Evolutionary conservation across 2,888 invertebrate genomes (phyloP), one percentile per base, ranked within the genome.

Genomic region (Tholera decimalis): DNA sequence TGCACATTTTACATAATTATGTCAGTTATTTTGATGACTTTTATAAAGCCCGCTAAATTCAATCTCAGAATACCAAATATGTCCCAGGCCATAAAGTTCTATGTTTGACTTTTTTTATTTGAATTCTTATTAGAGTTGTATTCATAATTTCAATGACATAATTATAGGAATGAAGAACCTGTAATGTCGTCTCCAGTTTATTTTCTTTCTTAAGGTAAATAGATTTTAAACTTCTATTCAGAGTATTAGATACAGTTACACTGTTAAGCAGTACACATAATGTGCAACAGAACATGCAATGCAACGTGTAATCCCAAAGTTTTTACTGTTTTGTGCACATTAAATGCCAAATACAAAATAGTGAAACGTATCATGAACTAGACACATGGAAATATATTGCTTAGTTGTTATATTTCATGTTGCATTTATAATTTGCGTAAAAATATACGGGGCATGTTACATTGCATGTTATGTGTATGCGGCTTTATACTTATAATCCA

Each of bases 191-290:
- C 55, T 72, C 65, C 73, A 56, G 78, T 54, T 33, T 49, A 65
- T 55, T 56, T 53, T 39, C 35, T 37, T 33, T 35, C 51, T 24
- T 33, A 47, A 11, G n/a, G 13, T 54, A 62, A 41, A 69, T 72
- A 81, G 60, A 65, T 37, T 55, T 61, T 46, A 33, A 57, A 30
- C 62, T 67, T 57, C 20, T 41, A 73, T 64, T 70, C 58, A 65
- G 47, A 71, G 37, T 61, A 59, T 67, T 78, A 80, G 75, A 72
- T 49, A 43, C 72, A 47, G 43, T 55, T 55, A 65, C 35, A 53
- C 46, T 39, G 13, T 46, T 58, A 24, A 7, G 47, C 47, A 15
- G 2, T 35, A 35, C 3, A 35, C 13, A 41, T 37, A n/a, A 43
- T 24, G 24, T 44, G 49, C 7, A 65, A 46, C 44, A 35, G 9